Evolutionary conservation across 1,140 invertebrate species (phyloP).

Genomic region (Scaptodrosophila lebanonensis): DNA sequence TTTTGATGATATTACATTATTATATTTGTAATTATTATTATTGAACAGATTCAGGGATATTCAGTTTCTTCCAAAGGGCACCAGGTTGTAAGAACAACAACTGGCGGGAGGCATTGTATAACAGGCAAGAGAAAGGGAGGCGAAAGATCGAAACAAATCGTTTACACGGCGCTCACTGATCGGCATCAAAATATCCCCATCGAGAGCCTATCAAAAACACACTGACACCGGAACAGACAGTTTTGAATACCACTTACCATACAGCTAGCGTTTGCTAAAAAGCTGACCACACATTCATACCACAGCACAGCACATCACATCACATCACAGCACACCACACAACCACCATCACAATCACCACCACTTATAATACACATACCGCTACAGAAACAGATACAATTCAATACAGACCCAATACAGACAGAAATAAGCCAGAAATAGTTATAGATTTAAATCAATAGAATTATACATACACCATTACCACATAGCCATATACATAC

Average conservation of each 20-base stretch:
- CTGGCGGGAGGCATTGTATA: no score
- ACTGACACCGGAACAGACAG: conserved; percentile 78
- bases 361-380: no score
- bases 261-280: conserved; percentile 62
- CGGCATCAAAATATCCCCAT: conserved; percentile 56
- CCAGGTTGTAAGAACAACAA: not conserved
- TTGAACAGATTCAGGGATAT: not conserved
- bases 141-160: not conserved
- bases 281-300: no score
- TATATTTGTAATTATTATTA: not conserved
- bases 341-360: no score
- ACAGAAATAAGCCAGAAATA: no score
- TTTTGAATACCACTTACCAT: conserved; percentile 76
- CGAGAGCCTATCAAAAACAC: conserved; percentile 43
- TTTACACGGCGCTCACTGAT: conserved; percentile 1
- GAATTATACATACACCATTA: not conserved
- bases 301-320: conserved; percentile 13
- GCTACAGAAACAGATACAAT: not conserved
- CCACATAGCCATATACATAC: not conserved
- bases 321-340: no score
- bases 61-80: not conserved
- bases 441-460: no score
- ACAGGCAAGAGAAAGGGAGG: no score
- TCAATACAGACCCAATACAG: not conserved
- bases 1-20: not conserved